Base-by-base conservation (phyloP, 1,140 invertebrate species). In the Ladona fulva region DNA sequence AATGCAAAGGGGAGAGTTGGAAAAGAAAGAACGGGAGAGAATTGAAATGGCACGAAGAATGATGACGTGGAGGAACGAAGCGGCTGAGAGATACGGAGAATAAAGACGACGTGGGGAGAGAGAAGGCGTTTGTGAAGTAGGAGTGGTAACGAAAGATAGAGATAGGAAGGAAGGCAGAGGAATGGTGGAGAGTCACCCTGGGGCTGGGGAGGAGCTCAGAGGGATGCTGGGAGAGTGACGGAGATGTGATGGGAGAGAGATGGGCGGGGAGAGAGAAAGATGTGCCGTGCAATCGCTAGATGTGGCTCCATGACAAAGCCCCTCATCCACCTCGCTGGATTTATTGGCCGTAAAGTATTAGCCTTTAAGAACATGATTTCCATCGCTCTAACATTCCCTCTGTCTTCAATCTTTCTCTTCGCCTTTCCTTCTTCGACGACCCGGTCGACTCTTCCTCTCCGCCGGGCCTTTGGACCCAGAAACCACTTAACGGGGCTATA, bases 251-350 rank as follows among this genome's bases (percentile, higher is more conserved):
- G n/a, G n/a, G 44, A 52, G 19, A 52, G 44, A 52, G 19, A 52
- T 11, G 19, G 52, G 14, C 16, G n/a, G 52, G 44, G 44, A 19
- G 44, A 11, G 10, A 16, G 52, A 66, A 66, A 66, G n/a, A 66
- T 66, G 29, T 37, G n/a, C 52, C 52, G 3, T 5, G n/a, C n/a
- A 66, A 16, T 22, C 52, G 16, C 52, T n/a, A n/a, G n/a, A n/a
- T n/a, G n/a, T n/a, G n/a, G n/a, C n/a, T n/a, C n/a, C n/a, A 66
- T 66, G n/a, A 66, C 52, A 66, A 66, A 66, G 52, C 52, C 52
- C 52, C 52, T 22, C n/a, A 66, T 66, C 52, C 52, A 22, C 52
- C 3, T 66, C 52, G n/a, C 16, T 22, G 52, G 52, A 66, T 66
- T 66, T 66, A 66, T 66, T 66, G 52, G 52, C 52, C 52, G n/a